phyloP scores from a whole-genome alignment of 2,888 invertebrate genomes.

The Entomobrya proxima region DNA sequence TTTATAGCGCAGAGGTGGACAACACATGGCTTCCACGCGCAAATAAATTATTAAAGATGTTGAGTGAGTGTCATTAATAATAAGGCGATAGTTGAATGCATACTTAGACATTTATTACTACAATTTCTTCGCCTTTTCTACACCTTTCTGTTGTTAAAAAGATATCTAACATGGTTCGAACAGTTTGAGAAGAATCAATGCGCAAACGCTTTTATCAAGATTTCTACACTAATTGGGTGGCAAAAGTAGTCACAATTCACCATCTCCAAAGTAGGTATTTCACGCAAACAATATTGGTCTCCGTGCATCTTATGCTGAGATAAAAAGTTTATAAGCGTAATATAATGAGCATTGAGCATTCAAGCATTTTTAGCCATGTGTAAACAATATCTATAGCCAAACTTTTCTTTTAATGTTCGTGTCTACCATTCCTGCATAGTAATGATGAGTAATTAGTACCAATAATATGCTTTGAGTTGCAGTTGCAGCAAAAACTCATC shows the following conservation, averaged over 20 bases:
- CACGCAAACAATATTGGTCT: background rate
- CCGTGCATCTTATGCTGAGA: background rate
- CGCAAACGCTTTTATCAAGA: constrained; percentile 38
- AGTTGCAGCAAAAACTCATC: background rate
- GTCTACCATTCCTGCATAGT: constrained; percentile 15
- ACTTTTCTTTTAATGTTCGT: background rate
- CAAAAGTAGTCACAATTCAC: constrained; percentile 2
- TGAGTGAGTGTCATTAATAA: constrained; percentile 30
- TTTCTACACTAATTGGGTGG: constrained; percentile 43
- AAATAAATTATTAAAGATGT: background rate
- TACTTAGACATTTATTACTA: constrained; percentile 5
- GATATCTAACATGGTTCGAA: background rate
- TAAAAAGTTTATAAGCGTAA: no score
- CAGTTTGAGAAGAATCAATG: constrained; percentile 39
- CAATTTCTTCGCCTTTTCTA: background rate
- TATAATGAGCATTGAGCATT: no score
- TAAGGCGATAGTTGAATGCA: background rate
- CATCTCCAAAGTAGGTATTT: background rate
- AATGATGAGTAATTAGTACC: constrained; percentile 26
- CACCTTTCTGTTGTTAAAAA: background rate
- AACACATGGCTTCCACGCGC: background rate
- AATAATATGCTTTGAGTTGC: background rate
- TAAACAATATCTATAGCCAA: background rate
- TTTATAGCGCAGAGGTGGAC: background rate
- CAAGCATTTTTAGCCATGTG: background rate